Conservation (phyloP, 2,888 invertebrate species). For the Eurois occulta region DNA sequence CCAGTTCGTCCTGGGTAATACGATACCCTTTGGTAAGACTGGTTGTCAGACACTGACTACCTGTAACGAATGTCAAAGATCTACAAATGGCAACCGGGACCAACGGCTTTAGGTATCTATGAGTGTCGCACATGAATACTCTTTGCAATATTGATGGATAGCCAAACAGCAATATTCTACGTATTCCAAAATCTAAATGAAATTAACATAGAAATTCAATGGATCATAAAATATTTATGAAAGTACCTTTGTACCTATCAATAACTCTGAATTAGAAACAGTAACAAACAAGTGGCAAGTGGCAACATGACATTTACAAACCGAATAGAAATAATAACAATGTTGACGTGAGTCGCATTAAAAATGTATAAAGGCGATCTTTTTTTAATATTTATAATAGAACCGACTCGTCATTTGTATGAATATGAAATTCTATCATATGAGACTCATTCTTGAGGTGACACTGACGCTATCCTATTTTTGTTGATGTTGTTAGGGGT, state of each 20-base stretch:
- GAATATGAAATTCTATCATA: constrained; percentile 61
- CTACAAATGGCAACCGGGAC: too few relatives aligned
- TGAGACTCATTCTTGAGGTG: constrained; percentile 6
- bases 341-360: constrained; percentile 70
- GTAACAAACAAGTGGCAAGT: constrained; percentile 64
- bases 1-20: too few relatives aligned
- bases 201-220: constrained; percentile 31
- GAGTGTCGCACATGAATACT: background rate
- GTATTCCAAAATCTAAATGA: constrained; percentile 18
- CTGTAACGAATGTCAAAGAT: too few relatives aligned
- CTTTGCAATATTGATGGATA: background rate
- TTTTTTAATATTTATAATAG: constrained; percentile 74
- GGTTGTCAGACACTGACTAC: too few relatives aligned
- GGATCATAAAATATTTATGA: constrained; percentile 47
- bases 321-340: constrained; percentile 66
- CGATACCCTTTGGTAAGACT: too few relatives aligned
- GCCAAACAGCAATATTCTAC: background rate
- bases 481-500: background rate
- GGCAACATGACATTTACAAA: constrained; percentile 65
- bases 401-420: constrained; percentile 62
- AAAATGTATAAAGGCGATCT: constrained; percentile 68
- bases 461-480: background rate
- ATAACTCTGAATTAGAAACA: constrained; percentile 59
- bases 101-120: too few relatives aligned
- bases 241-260: constrained; percentile 36